Evolutionary conservation across 2,113 vertebrate species (phyloP).

Genomic region (Anas platyrhynchos): DNA sequence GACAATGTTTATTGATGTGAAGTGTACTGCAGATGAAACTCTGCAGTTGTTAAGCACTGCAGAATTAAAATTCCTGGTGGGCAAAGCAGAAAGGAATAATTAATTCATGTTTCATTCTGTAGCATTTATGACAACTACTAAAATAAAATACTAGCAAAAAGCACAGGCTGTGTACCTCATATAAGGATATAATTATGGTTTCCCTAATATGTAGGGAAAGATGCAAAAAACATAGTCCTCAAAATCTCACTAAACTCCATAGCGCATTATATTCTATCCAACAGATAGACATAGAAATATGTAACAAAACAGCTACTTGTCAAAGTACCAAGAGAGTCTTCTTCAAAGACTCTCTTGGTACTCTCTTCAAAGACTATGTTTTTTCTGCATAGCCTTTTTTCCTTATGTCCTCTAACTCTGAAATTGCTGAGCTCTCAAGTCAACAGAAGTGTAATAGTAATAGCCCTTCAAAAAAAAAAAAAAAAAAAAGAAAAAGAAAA

Average conservation of each 20-base stretch:
- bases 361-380: too few species aligned
- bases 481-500: too few species aligned
- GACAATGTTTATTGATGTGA: neutral
- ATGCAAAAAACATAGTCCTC: neutral
- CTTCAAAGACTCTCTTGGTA: slow-evolving; percentile 13
- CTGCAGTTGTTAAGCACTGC: neutral
- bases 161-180: neutral
- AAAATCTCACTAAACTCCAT: neutral
- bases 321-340: neutral
- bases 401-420: neutral
- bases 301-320: slow-evolving; percentile 33
- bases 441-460: neutral
- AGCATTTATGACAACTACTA: neutral
- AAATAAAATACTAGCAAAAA: neutral
- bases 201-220: neutral
- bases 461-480: neutral
- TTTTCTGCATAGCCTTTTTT: neutral
- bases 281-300: slow-evolving; percentile 14
- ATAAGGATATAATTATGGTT: neutral
- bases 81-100: neutral
- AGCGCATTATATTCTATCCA: neutral
- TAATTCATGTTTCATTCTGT: neutral
- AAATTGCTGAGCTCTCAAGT: neutral
- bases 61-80: neutral
- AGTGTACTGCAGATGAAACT: neutral